Conservation (phyloP, 92 coral and sea anemone genomes). For the Heliopora coerulea region DNA sequence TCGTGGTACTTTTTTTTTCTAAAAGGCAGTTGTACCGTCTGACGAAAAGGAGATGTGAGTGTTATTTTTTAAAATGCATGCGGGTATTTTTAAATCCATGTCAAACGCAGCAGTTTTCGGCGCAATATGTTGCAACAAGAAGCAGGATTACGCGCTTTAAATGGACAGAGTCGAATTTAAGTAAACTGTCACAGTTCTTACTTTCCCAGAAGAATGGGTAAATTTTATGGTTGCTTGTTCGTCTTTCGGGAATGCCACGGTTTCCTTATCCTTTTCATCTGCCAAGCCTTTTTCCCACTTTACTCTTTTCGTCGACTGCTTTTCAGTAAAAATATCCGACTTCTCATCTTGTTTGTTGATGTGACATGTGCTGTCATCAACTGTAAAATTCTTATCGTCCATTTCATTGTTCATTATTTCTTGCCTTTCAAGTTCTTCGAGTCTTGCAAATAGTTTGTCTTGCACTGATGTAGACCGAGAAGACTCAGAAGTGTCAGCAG, state of each 20-base stretch:
- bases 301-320: constrained; percentile 6
- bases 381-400: constrained; percentile 18
- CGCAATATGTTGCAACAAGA: too few relatives aligned
- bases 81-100: too few relatives aligned
- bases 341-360: constrained; percentile 13
- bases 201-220: constrained; percentile 18
- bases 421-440: constrained; percentile 70
- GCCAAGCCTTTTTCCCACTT: constrained; percentile 22
- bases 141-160: too few relatives aligned
- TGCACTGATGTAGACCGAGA: constrained; percentile 39
- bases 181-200: neutral
- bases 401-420: constrained; percentile 73
- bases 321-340: neutral
- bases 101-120: too few relatives aligned
- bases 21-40: too few relatives aligned
- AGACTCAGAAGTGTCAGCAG: neutral
- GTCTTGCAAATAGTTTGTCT: constrained; percentile 77
- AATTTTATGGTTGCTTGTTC: constrained; percentile 16
- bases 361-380: neutral
- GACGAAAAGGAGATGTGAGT: too few relatives aligned
- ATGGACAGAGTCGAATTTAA: too few relatives aligned
- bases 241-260: constrained; percentile 1
- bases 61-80: too few relatives aligned
- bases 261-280: neutral
- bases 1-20: too few relatives aligned